These are phyloP conservation scores for Artibeus jamaicensis DNA, from an alignment of 2,797 vertebrate genomes.

Conservation along the genomic window DNA sequence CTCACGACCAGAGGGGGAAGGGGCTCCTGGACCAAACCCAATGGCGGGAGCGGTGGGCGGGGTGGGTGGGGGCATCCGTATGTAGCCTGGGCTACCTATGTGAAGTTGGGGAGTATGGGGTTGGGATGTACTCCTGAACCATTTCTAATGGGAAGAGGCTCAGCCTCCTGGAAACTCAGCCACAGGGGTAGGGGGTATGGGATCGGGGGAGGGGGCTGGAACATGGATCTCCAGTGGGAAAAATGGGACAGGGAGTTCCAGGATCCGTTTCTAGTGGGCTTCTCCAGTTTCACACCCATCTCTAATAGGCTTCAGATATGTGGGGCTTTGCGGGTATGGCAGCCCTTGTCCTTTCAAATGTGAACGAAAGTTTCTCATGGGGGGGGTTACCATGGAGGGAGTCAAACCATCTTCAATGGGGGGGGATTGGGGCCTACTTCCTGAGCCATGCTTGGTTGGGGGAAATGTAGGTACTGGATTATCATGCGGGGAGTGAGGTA, in stretches of 20 bases:
- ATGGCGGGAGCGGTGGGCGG: background rate
- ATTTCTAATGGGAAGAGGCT: background rate
- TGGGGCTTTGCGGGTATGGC: background rate
- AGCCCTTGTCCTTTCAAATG: background rate
- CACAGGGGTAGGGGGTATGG: background rate
- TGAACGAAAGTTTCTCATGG: background rate
- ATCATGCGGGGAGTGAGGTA: background rate
- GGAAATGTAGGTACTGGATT: background rate
- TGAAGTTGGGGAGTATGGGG: background rate
- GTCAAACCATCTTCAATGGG: background rate
- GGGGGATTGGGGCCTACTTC: background rate
- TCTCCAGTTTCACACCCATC: background rate
- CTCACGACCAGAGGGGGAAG: background rate
- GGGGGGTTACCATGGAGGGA: background rate
- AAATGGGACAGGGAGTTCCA: background rate
- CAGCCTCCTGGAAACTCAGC: background rate
- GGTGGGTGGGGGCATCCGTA: too few species aligned
- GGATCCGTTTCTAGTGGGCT: background rate
- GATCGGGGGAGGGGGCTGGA: background rate
- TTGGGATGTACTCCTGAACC: background rate
- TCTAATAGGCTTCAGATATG: background rate
- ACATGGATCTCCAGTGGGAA: background rate
- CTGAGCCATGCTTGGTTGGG: background rate
- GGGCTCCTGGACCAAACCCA: background rate
- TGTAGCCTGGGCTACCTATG: background rate